phyloP scores from a whole-genome alignment of 1,140 invertebrate species.

The Drosophila varians region DNA sequence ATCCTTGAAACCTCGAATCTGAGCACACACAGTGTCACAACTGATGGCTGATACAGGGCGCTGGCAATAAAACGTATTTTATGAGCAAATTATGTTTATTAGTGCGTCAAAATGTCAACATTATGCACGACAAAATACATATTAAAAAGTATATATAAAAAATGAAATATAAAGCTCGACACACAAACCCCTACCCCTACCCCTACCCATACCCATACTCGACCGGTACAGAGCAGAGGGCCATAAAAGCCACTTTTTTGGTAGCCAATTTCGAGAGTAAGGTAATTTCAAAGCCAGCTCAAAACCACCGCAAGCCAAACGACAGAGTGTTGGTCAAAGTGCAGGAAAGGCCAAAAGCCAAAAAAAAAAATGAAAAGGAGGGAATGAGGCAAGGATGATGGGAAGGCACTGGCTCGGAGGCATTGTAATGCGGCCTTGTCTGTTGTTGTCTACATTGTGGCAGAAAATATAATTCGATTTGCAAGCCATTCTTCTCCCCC shows the following conservation, averaged over 20 bases:
- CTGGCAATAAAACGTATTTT: conserved; percentile 76
- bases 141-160: conserved; percentile 60
- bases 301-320: conserved; percentile 18
- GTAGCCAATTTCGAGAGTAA: conserved; percentile 45
- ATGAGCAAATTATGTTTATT: conserved; percentile 81
- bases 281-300: conserved; percentile 31
- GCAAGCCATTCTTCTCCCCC: conserved; percentile 18
- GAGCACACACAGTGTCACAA: conserved; percentile 8
- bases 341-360: conserved; percentile 35
- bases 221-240: too few species aligned
- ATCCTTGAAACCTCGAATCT: not conserved
- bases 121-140: conserved; percentile 71
- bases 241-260: conserved; percentile 47
- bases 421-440: conserved; percentile 49
- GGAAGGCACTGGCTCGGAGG: conserved; percentile 14
- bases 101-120: conserved; percentile 79
- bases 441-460: conserved; percentile 69
- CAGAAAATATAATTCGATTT: conserved; percentile 79
- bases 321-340: conserved; percentile 59
- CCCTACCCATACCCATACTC: not conserved
- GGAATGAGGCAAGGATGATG: conserved; percentile 4
- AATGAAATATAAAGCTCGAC: conserved; percentile 59
- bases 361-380: conserved; percentile 3
- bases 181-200: conserved; percentile 2
- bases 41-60: conserved; percentile 57